Conservation (phyloP, 2,888 invertebrate genomes). For the Coecobrya sp. region DNA sequence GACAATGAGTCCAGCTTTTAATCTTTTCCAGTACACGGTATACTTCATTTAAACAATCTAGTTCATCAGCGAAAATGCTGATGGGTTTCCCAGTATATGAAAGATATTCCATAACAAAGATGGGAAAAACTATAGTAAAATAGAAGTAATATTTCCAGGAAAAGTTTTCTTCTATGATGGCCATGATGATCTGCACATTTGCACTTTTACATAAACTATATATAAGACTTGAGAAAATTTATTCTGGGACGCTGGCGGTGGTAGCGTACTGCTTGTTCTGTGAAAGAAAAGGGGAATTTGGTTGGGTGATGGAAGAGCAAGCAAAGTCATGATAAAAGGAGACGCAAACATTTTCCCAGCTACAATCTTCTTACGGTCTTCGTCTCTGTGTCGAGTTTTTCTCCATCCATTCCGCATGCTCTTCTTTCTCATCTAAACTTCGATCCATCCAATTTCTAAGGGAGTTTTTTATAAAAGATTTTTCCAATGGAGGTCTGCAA, state of each 20-base stretch:
- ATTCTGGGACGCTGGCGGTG: not conserved
- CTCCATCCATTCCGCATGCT: slow-evolving; percentile 72
- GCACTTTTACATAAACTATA: not conserved
- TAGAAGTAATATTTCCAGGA: not conserved
- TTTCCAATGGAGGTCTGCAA: slow-evolving; percentile 65
- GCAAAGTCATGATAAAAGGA: slow-evolving; percentile 3
- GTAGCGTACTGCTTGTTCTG: slow-evolving; percentile 47
- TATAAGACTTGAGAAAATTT: slow-evolving; percentile 17
- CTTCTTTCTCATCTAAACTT: slow-evolving; percentile 77
- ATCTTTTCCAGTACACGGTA: slow-evolving; percentile 57
- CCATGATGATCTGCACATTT: not conserved
- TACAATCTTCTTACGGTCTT: slow-evolving; percentile 38
- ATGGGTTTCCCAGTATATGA: not conserved
- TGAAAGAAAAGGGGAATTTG: slow-evolving; percentile 64
- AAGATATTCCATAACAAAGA: slow-evolving; percentile 41
- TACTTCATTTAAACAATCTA: slow-evolving; percentile 50
- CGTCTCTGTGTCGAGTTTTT: slow-evolving; percentile 49
- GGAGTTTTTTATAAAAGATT: slow-evolving; percentile 60
- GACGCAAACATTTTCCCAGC: slow-evolving; percentile 55
- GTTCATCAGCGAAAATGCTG: slow-evolving; percentile 48
- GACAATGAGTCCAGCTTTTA: slow-evolving; percentile 27
- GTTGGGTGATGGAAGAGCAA: slow-evolving; percentile 61
- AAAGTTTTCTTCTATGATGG: slow-evolving; percentile 18
- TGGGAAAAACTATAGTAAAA: slow-evolving; percentile 27
- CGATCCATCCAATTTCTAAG: slow-evolving; percentile 73